Evolutionary conservation across 1,140 invertebrate species (phyloP).

Genomic region (Manduca sexta): DNA sequence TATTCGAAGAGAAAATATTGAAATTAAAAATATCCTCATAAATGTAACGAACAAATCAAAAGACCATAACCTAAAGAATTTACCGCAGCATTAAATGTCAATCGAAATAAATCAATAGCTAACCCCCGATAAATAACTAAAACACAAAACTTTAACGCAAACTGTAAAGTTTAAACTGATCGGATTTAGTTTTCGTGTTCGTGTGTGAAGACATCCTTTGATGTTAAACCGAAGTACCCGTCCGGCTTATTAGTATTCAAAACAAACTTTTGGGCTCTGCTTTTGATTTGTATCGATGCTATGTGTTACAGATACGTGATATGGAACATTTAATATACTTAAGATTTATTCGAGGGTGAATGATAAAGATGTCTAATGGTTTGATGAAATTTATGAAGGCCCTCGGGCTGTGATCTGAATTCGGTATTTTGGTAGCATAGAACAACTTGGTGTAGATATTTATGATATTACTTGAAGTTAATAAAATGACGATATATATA

Average conservation of each 20-base stretch:
- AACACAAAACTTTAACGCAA: neutral
- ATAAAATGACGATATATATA: too few species aligned
- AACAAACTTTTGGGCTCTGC: slow-evolving; percentile 53
- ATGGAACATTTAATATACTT: slow-evolving; percentile 38
- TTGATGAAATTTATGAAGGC: neutral
- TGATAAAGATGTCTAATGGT: neutral
- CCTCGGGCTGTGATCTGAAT: too few species aligned
- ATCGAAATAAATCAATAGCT: too few species aligned
- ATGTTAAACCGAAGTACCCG: slow-evolving; percentile 29
- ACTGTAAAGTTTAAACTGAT: slow-evolving; percentile 7
- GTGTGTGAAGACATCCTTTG: slow-evolving; percentile 28
- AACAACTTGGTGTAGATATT: too few species aligned
- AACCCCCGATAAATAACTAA: too few species aligned
- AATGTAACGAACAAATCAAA: too few species aligned
- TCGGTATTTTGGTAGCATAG: too few species aligned
- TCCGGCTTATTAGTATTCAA: slow-evolving; percentile 58
- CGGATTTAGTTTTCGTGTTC: slow-evolving; percentile 17
- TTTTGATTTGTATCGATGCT: slow-evolving; percentile 52
- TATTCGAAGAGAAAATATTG: too few species aligned
- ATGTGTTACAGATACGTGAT: slow-evolving; percentile 37
- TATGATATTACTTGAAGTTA: too few species aligned
- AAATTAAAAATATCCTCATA: too few species aligned
- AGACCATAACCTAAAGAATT: too few species aligned
- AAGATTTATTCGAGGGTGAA: slow-evolving; percentile 9
- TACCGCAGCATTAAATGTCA: too few species aligned